Percentiles rank a stretch among this genome's conserved stretches.
Evolutionary conservation across 2,113 vertebrate species (phyloP).

Genomic region (Hyaena hyaena): DNA sequence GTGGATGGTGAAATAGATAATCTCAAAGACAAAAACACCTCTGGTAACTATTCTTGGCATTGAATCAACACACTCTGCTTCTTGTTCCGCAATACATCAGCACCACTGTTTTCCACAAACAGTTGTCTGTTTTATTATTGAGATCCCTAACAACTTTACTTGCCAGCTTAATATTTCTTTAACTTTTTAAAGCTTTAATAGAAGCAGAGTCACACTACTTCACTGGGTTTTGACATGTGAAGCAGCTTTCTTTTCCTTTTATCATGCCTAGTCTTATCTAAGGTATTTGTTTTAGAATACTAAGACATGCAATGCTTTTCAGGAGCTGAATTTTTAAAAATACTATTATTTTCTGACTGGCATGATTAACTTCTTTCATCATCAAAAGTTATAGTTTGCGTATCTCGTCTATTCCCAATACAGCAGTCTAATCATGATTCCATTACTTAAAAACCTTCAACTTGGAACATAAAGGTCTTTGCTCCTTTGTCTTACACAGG

Average conservation of each 20-base stretch:
- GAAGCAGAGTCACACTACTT: background rate
- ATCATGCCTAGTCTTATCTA: background rate
- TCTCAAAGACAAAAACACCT: background rate
- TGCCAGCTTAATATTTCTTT: background rate
- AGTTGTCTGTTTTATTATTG: background rate
- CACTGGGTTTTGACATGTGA: background rate
- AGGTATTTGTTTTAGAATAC: background rate
- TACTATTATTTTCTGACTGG: background rate
- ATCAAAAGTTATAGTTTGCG: background rate
- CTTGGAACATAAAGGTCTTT: background rate
- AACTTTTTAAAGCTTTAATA: background rate
- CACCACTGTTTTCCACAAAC: background rate
- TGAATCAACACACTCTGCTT: background rate
- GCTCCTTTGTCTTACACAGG: background rate
- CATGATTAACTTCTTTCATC: background rate
- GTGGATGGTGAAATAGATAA: fast-evolving
- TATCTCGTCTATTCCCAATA: background rate
- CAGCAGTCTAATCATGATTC: background rate
- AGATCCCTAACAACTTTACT: background rate
- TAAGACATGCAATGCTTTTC: background rate
- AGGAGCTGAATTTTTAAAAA: background rate
- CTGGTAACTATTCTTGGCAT: background rate
- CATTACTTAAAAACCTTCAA: background rate
- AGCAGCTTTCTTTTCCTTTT: background rate
- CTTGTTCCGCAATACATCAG: background rate